phyloP scores from a whole-genome alignment of 2,888 invertebrate genomes.

The Cantharis flavilabris region DNA sequence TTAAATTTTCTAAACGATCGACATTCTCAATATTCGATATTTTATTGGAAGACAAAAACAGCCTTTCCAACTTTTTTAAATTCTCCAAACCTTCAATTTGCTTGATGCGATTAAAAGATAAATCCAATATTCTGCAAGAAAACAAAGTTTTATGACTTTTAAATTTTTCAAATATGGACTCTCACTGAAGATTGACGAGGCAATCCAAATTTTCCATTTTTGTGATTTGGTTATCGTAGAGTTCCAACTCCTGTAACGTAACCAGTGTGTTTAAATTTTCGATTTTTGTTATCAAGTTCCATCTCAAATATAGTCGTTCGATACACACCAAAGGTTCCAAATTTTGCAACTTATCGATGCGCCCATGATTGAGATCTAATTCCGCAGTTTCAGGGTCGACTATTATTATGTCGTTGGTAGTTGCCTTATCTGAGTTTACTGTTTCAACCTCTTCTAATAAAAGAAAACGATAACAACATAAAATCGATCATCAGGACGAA shows the following conservation, averaged over 20 bases:
- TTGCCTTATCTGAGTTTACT: slow-evolving; percentile 41
- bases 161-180: slow-evolving; percentile 35
- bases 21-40: slow-evolving; percentile 86
- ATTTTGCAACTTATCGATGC: slow-evolving; percentile 83
- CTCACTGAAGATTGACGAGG: slow-evolving; percentile 88
- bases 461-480: not conserved
- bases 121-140: slow-evolving; percentile 79
- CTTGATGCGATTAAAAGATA: slow-evolving; percentile 93
- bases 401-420: slow-evolving; percentile 65
- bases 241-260: slow-evolving; percentile 84
- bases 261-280: slow-evolving; percentile 81
- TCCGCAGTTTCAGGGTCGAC: slow-evolving; percentile 70
- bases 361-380: slow-evolving; percentile 89
- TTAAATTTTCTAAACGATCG: slow-evolving; percentile 76
- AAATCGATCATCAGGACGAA: not conserved
- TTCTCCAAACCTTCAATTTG: slow-evolving; percentile 82
- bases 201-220: slow-evolving; percentile 87
- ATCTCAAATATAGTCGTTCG: slow-evolving; percentile 83
- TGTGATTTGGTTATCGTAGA: slow-evolving; percentile 96
- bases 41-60: slow-evolving; percentile 90
- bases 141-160: too few relatives aligned
- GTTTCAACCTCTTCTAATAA: not conserved
- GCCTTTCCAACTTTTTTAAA: slow-evolving; percentile 75
- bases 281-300: slow-evolving; percentile 95
- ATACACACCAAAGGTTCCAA: slow-evolving; percentile 76